Conservation (phyloP, 1,140 invertebrate genomes). For the Drosophila littoralis region DNA sequence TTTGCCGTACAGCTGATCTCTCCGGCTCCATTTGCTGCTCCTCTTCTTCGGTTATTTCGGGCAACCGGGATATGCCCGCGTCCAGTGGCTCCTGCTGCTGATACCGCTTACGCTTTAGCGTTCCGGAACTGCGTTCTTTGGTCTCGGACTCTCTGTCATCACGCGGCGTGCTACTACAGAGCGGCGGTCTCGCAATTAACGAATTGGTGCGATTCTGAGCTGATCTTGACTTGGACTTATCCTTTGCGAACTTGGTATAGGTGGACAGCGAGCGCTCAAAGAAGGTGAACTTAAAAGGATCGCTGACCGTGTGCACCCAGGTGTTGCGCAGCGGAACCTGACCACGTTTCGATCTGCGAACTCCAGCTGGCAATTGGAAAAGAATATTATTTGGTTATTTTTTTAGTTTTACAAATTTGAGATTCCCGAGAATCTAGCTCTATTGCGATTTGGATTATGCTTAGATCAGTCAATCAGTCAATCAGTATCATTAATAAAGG, state of each 20-base stretch:
- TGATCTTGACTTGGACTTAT: neutral
- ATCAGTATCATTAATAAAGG: no score
- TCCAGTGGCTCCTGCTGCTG: neutral
- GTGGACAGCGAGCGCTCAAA: neutral
- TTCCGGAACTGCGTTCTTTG: neutral
- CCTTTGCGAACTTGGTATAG: neutral
- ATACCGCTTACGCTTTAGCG: conserved; percentile 2
- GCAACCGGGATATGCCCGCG: neutral
- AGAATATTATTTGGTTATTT: neutral
- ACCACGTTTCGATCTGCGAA: conserved; percentile 67
- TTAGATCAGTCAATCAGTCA: no score
- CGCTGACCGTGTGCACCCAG: conserved; percentile 44
- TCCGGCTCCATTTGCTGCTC: neutral
- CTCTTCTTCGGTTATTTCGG: neutral
- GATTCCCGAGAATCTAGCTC: no score
- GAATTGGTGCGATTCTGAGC: neutral
- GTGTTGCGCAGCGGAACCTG: conserved; percentile 57
- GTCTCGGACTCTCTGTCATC: neutral
- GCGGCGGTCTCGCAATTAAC: neutral
- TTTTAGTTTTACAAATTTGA: no score
- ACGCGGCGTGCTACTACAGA: conserved; percentile 47
- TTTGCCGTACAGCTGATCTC: neutral
- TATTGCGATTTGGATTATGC: no score
- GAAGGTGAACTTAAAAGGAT: conserved; percentile 32
- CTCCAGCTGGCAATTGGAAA: conserved; percentile 10